phyloP scores from a whole-genome alignment of 2,113 vertebrate species.

The Dicrurus megarhynchus region DNA sequence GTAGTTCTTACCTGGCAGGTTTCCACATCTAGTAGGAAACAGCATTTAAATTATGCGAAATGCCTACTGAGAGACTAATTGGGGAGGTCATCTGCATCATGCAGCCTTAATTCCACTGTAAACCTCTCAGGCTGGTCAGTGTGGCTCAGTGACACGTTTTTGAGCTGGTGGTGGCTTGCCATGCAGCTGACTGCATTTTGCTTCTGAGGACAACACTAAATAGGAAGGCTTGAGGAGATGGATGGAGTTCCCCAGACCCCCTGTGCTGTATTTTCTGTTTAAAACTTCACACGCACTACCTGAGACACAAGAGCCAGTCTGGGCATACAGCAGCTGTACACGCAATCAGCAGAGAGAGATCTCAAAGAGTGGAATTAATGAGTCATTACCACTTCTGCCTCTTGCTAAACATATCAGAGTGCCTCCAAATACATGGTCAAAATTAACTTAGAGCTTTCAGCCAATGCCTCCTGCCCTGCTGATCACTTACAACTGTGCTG shows the following conservation, averaged over 20 bases:
- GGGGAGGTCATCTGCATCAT: neutral
- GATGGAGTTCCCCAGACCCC: neutral
- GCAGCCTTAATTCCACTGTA: neutral
- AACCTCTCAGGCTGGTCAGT: accelerated
- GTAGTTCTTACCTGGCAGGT: neutral
- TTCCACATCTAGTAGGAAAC: neutral
- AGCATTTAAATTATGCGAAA: neutral
- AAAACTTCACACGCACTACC: accelerated
- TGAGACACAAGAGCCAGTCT: neutral
- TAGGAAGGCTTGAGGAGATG: neutral
- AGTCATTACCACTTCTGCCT: neutral
- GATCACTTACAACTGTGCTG: neutral
- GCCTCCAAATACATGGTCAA: neutral
- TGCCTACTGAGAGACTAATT: neutral
- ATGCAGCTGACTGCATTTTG: neutral
- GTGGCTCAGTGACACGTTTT: neutral
- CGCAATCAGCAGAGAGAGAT: neutral
- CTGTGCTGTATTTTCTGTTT: neutral
- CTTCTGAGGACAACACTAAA: neutral
- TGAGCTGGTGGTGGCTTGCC: neutral
- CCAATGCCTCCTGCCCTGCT: neutral
- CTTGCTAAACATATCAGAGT: neutral
- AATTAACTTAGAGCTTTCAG: neutral
- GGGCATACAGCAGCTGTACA: neutral
- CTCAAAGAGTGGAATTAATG: neutral